Conservation (phyloP, 2,797 vertebrate species). For the Chelon labrosus region DNA sequence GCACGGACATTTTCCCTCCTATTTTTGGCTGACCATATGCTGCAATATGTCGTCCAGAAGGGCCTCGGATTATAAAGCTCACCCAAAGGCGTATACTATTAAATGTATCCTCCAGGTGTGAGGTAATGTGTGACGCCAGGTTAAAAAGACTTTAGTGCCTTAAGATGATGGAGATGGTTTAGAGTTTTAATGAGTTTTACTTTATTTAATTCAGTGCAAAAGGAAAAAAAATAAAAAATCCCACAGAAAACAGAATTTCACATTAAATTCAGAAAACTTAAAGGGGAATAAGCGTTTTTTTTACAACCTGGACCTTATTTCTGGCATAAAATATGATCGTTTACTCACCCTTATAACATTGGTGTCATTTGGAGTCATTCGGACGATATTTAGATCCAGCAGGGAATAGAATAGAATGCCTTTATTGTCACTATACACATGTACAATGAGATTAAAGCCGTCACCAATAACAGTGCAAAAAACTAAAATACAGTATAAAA, state of each 20-base stretch:
- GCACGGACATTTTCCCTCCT: conserved; percentile 21
- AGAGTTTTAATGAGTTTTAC: conserved; percentile 43
- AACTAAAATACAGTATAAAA: too few relatives aligned
- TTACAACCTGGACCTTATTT: too few relatives aligned
- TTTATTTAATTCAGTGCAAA: neutral
- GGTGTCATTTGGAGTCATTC: too few relatives aligned
- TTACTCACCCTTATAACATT: too few relatives aligned
- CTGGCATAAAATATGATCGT: too few relatives aligned
- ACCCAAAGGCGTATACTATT: conserved; percentile 34
- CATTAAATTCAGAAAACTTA: neutral
- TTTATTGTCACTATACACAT: too few relatives aligned
- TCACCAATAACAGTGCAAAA: too few relatives aligned
- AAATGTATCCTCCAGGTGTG: conserved; percentile 33
- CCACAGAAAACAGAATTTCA: neutral
- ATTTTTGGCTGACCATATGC: conserved; percentile 49
- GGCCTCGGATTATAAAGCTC: conserved; percentile 13
- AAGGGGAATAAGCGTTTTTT: neutral
- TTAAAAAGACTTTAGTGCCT: conserved; percentile 40
- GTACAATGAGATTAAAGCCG: too few relatives aligned
- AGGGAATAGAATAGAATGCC: too few relatives aligned
- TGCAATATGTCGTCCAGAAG: conserved; percentile 36
- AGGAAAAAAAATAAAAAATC: neutral
- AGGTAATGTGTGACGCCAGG: conserved; percentile 45
- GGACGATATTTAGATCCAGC: too few relatives aligned
- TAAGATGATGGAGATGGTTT: conserved; percentile 30